Conservation (phyloP, 2,113 vertebrate species). For the Dicrurus megarhynchus region DNA sequence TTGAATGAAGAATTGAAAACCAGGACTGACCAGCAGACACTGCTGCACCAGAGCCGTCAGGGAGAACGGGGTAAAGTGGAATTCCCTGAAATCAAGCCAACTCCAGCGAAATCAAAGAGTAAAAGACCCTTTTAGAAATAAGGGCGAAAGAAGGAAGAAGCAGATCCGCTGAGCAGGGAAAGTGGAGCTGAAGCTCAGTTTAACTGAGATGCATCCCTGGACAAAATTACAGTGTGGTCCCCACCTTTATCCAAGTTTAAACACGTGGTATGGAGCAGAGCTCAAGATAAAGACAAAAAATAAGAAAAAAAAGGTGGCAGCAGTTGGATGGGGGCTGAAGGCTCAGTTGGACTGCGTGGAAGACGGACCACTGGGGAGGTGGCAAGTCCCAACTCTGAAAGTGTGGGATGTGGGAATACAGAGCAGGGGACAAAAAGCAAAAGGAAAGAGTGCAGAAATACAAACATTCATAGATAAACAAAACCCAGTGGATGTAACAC, state of each 20-base stretch:
- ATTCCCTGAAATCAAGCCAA: background rate
- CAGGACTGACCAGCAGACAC: background rate
- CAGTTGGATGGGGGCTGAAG: background rate
- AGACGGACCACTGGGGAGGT: background rate
- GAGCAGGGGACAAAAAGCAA: background rate
- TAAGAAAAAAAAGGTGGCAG: background rate
- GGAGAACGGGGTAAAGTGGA: background rate
- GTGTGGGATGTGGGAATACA: background rate
- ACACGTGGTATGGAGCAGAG: background rate
- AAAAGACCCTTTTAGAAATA: background rate
- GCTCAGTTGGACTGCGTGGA: background rate
- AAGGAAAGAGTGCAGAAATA: background rate
- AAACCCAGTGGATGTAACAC: background rate
- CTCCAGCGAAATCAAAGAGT: background rate
- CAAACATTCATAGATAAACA: background rate
- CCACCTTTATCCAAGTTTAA: background rate
- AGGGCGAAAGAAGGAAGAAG: background rate
- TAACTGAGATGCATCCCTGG: background rate
- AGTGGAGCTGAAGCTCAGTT: background rate
- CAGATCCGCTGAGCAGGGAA: background rate
- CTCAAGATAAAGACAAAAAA: background rate
- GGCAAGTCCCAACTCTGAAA: background rate
- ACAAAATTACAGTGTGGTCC: background rate
- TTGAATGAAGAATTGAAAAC: background rate
- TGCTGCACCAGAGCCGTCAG: background rate